These are phyloP conservation scores for Piscicola geometra DNA, from an alignment of 2,888 invertebrate genomes.

Conservation along the genomic window DNA sequence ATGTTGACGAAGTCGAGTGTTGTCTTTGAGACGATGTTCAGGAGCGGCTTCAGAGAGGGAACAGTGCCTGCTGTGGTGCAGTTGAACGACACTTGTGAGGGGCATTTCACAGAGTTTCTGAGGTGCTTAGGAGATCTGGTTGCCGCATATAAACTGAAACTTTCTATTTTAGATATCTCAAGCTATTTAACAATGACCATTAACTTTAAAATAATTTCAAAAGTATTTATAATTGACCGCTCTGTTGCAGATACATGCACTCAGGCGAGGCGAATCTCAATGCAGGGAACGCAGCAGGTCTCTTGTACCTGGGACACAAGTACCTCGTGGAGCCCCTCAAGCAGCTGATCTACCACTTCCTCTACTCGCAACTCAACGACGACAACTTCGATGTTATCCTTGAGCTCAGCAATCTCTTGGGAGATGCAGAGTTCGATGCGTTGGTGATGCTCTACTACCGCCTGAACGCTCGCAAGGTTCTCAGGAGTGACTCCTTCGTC, in stretches of 20 bases:
- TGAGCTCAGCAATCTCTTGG: neutral
- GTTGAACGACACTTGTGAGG: conserved; percentile 8
- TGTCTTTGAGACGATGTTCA: conserved; percentile 21
- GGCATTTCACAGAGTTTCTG: conserved; percentile 8
- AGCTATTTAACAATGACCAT: no score
- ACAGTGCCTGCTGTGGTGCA: neutral
- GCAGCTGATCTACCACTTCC: neutral
- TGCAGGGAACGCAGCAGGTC: neutral
- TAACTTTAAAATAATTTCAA: no score
- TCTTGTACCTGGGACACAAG: conserved; percentile 20
- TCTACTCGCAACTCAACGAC: conserved; percentile 4
- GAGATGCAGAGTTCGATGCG: neutral
- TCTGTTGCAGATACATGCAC: conserved; percentile 17
- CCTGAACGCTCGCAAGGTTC: neutral
- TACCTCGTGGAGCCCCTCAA: conserved; percentile 18
- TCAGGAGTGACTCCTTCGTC: neutral
- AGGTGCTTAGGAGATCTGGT: no score
- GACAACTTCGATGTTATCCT: conserved; percentile 26
- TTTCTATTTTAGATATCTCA: no score
- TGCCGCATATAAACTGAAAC: no score
- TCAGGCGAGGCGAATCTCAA: neutral
- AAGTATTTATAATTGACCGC: no score
- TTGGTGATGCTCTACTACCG: conserved; percentile 1
- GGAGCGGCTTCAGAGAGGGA: neutral
- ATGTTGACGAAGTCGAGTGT: conserved; percentile 17